These are phyloP conservation scores for Thamnophis elegans DNA, from an alignment of 2,797 vertebrate genomes.

Conservation along the genomic window DNA sequence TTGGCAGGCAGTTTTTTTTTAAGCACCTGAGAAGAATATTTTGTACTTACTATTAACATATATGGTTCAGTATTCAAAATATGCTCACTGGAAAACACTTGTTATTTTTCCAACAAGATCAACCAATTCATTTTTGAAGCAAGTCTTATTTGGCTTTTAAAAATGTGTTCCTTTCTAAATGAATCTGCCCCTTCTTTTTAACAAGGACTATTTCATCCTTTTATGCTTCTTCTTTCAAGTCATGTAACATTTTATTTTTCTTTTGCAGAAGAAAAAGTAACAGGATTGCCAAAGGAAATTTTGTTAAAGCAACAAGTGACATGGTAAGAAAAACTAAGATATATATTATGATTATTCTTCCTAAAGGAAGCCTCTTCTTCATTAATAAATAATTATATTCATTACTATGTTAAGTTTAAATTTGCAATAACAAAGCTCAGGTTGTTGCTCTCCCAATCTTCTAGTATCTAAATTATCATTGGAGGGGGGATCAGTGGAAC, in stretches of 20 bases:
- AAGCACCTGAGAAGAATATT: constrained; percentile 55
- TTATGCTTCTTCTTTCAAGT: background rate
- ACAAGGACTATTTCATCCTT: background rate
- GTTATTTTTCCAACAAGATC: constrained; percentile 83
- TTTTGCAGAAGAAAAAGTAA: background rate
- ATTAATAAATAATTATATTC: background rate
- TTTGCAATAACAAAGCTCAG: background rate
- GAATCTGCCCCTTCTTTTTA: background rate
- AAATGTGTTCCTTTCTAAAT: constrained; percentile 18
- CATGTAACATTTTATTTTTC: background rate
- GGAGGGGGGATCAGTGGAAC: background rate
- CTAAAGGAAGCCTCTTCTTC: background rate
- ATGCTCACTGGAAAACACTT: constrained; percentile 89
- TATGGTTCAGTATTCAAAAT: constrained; percentile 84
- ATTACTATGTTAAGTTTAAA: background rate
- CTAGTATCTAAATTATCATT: background rate
- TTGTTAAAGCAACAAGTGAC: background rate
- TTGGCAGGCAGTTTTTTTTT: constrained; percentile 47
- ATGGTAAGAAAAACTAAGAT: background rate
- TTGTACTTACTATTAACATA: constrained; percentile 85
- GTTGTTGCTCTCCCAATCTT: background rate
- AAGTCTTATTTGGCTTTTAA: constrained; percentile 21
- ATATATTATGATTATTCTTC: background rate
- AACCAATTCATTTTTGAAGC: constrained; percentile 61
- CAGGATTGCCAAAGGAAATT: background rate